Evolutionary conservation across 2,797 vertebrate species (phyloP).

Genomic region (Hippoglossus hippoglossus): DNA sequence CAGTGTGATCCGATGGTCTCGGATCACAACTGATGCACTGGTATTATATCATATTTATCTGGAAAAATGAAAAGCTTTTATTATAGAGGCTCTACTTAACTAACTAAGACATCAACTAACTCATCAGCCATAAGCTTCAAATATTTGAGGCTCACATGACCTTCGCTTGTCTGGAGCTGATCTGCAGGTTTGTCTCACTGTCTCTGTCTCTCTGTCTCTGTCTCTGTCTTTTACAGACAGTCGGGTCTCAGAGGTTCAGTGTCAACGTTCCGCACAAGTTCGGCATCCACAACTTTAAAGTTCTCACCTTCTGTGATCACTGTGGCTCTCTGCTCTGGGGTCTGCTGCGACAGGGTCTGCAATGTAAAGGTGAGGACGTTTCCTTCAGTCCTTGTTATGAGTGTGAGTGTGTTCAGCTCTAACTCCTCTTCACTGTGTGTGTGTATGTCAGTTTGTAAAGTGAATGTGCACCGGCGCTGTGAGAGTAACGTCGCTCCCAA

Average conservation of each 20-base stretch:
- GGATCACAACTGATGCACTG: no score
- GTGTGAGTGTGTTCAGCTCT: background rate
- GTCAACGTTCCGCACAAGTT: constrained; percentile 98
- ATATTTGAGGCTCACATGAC: no score
- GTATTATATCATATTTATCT: no score
- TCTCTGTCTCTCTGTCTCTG: constrained; percentile 13
- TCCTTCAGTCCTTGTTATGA: background rate
- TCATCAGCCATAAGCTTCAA: no score
- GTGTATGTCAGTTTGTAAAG: constrained; percentile 91
- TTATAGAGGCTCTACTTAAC: no score
- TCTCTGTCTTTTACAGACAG: constrained; percentile 71
- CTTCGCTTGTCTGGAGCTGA: no score
- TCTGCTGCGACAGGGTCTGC: constrained; percentile 93
- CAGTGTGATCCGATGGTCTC: no score
- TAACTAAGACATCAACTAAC: no score
- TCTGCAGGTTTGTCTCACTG: background rate
- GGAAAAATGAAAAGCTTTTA: no score
- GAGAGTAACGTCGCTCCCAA: constrained; percentile 96
- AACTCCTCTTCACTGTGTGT: background rate
- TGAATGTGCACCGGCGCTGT: constrained; percentile 97
- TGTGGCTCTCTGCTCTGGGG: constrained; percentile 97
- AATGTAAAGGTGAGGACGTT: constrained; percentile 90
- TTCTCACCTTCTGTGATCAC: constrained; percentile 97
- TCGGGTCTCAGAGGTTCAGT: constrained; percentile 95
- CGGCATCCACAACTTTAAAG: constrained; percentile 97